phyloP scores from a whole-genome alignment of 2,113 vertebrate genomes.

The Dinomys branickii region DNA sequence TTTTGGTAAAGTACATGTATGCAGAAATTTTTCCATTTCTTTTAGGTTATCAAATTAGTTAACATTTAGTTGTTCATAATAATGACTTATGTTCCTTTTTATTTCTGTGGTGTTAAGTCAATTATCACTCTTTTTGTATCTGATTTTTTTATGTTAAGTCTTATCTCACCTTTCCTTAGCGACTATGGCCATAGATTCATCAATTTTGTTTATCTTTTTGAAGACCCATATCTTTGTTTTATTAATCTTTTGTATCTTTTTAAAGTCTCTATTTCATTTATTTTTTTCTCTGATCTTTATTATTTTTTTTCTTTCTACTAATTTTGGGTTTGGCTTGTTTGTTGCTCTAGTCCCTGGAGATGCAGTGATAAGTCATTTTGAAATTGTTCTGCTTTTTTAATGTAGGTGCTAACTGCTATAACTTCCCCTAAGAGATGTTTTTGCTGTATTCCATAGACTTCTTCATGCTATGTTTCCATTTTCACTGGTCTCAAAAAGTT shows the following conservation, averaged over 20 bases:
- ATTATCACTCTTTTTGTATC: not conserved
- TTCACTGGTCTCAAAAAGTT: not conserved
- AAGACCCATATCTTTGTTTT: not conserved
- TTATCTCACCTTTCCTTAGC: not conserved
- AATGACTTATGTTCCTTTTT: not conserved
- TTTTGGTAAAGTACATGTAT: not conserved
- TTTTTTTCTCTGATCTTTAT: not conserved
- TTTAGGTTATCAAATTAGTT: not conserved
- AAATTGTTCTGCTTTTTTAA: not conserved
- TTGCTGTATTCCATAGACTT: not conserved
- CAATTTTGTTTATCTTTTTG: not conserved
- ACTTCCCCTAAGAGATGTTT: not conserved
- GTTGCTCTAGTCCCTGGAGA: not conserved
- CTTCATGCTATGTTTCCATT: not conserved
- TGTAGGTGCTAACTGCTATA: not conserved
- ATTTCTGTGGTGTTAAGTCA: not conserved
- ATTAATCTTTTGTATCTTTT: not conserved
- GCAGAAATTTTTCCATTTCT: not conserved
- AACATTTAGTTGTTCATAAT: not conserved
- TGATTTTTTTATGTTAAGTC: not conserved
- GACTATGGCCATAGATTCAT: not conserved
- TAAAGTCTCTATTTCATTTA: not conserved
- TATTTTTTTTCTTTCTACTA: not conserved
- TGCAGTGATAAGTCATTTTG: too few species aligned
- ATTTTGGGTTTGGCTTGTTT: not conserved